Percentiles rank a stretch among this genome's conserved stretches.
phyloP scores from a whole-genome alignment of 2,888 invertebrate species.

The Hyposoter didymator region DNA sequence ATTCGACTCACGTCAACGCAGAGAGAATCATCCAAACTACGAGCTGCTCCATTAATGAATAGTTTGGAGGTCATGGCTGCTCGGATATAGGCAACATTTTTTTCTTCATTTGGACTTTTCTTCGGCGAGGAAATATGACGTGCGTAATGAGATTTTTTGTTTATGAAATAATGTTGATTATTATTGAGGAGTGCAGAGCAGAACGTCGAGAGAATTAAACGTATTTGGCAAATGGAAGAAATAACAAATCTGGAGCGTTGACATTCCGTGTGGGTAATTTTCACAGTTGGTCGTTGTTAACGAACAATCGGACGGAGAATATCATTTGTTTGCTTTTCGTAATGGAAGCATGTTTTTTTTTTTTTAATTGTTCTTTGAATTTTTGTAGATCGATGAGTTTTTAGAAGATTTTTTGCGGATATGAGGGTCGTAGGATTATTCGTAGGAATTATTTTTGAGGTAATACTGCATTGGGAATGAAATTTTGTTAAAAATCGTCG shows the following conservation, averaged over 20 bases:
- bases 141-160: background rate
- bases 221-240: background rate
- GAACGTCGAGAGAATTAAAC: background rate
- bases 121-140: background rate
- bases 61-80: background rate
- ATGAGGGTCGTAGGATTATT: background rate
- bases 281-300: background rate
- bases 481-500: too few relatives aligned
- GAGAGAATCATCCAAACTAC: conserved; percentile 5
- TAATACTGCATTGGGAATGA: too few relatives aligned
- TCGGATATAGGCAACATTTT: background rate
- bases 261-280: too few relatives aligned
- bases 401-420: too few relatives aligned
- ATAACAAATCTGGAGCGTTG: background rate
- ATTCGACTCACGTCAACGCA: conserved; percentile 10
- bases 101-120: background rate
- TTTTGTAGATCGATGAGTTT: too few relatives aligned
- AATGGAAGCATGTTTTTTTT: background rate
- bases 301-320: background rate
- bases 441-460: background rate
- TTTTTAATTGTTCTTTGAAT: background rate
- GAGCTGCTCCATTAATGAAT: background rate
- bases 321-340: background rate
- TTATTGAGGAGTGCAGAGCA: background rate
- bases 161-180: background rate